Evolutionary conservation across 2,888 invertebrate genomes (phyloP).

Genomic region (Polyommatus iphigenia): DNA sequence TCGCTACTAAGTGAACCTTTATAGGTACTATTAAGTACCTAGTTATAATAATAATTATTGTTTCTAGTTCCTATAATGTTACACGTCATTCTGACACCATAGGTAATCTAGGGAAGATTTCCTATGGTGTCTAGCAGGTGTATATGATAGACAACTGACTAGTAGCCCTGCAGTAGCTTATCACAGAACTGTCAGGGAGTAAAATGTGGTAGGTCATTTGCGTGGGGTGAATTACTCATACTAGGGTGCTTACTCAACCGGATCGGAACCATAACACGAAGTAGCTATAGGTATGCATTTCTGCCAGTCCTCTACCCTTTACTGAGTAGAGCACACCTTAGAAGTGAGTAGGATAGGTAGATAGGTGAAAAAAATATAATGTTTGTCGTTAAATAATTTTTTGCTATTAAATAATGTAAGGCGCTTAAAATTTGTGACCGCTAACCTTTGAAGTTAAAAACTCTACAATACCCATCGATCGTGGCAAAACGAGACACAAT

Average conservation of each 20-base stretch:
- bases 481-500: no score
- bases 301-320: conserved; percentile 50
- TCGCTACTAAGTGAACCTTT: no score
- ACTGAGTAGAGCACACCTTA: conserved; percentile 48
- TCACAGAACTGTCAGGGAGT: not conserved
- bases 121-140: not conserved
- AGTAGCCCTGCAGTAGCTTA: not conserved
- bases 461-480: no score
- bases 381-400: conserved; percentile 43
- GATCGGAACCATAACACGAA: conserved; percentile 53
- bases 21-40: no score
- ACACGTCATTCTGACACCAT: no score
- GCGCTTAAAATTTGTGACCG: conserved; percentile 36
- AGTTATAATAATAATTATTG: no score
- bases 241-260: conserved; percentile 59
- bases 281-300: conserved; percentile 46
- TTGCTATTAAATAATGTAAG: conserved; percentile 42
- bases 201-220: conserved; percentile 10
- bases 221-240: conserved; percentile 32
- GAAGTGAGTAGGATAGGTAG: conserved; percentile 17
- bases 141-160: not conserved
- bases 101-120: not conserved
- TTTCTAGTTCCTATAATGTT: no score
- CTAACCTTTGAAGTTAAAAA: not conserved
- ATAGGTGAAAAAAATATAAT: conserved; percentile 33